Evolutionary conservation across 1,140 invertebrate species (phyloP).

Genomic region (Druon quercuslanigerum): DNA sequence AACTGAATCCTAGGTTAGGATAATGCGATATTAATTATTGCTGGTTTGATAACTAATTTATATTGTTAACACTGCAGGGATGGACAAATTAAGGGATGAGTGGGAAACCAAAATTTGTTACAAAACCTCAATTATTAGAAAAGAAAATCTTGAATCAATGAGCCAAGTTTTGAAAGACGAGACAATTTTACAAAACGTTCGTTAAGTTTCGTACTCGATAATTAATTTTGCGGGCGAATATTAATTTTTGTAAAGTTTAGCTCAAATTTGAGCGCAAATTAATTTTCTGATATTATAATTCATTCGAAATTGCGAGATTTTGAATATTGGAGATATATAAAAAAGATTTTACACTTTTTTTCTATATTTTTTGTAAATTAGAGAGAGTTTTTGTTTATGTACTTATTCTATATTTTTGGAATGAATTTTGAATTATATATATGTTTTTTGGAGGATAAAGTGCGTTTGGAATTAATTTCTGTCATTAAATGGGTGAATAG

Average conservation of each 20-base stretch:
- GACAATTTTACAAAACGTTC: no score
- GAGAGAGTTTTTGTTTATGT: neutral
- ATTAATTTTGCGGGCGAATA: no score
- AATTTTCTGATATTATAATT: neutral
- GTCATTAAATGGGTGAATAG: neutral
- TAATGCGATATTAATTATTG: slow-evolving; percentile 1
- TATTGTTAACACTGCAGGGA: slow-evolving; percentile 22
- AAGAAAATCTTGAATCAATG: neutral
- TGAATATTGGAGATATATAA: neutral
- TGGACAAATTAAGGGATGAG: slow-evolving; percentile 13
- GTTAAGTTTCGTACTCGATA: no score
- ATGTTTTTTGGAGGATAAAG: neutral
- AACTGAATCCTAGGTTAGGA: slow-evolving; percentile 19
- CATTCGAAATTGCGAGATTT: neutral
- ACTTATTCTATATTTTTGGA: slow-evolving; percentile 7
- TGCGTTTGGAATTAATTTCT: slow-evolving; percentile 28
- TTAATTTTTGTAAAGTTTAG: no score
- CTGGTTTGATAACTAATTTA: slow-evolving; percentile 22
- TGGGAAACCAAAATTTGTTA: neutral
- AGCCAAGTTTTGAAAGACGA: neutral
- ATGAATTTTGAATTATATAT: neutral
- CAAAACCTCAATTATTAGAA: neutral
- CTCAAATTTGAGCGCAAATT: no score
- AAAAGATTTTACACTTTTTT: neutral
- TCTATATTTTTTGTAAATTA: slow-evolving; percentile 11